Evolutionary conservation across 2,797 vertebrate genomes (phyloP).

Genomic region (Cynodonichthys magdalenae): DNA sequence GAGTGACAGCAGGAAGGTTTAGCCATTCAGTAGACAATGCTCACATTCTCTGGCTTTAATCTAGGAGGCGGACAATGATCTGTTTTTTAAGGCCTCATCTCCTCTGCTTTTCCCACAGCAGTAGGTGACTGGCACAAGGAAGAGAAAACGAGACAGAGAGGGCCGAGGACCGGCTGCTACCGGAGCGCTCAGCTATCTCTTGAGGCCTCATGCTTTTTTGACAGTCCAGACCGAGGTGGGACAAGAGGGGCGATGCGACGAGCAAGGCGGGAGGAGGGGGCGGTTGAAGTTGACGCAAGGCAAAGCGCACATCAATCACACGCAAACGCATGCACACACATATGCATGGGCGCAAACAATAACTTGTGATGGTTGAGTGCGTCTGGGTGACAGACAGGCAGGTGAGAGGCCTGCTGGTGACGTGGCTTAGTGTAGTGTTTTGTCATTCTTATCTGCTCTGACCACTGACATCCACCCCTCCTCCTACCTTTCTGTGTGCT

Average conservation of each 20-base stretch:
- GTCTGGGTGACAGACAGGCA: constrained; percentile 80
- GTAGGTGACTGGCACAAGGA: constrained; percentile 93
- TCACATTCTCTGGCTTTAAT: constrained; percentile 99
- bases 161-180: constrained; percentile 59
- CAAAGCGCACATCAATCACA: constrained; percentile 90
- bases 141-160: constrained; percentile 80
- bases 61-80: constrained; percentile 99
- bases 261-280: constrained; percentile 6
- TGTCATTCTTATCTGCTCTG: constrained; percentile 70
- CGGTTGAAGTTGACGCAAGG: constrained; percentile 70
- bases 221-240: constrained; percentile 75
- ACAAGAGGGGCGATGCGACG: constrained; percentile 31
- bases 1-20: constrained; percentile 99
- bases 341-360: constrained; percentile 75
- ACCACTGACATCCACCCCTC: constrained; percentile 64
- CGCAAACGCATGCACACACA: constrained; percentile 28
- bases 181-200: constrained; percentile 84
- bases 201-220: constrained; percentile 89
- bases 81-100: constrained; percentile 98
- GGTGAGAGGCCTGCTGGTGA: constrained; percentile 82
- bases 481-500: constrained; percentile 62
- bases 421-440: constrained; percentile 65
- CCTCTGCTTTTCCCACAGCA: constrained; percentile 99
- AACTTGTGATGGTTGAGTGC: constrained; percentile 82
- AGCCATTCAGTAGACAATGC: constrained; percentile 99